These are phyloP conservation scores for Dermolepida albohirtum DNA, from an alignment of 2,888 invertebrate species.

Conservation along the genomic window DNA sequence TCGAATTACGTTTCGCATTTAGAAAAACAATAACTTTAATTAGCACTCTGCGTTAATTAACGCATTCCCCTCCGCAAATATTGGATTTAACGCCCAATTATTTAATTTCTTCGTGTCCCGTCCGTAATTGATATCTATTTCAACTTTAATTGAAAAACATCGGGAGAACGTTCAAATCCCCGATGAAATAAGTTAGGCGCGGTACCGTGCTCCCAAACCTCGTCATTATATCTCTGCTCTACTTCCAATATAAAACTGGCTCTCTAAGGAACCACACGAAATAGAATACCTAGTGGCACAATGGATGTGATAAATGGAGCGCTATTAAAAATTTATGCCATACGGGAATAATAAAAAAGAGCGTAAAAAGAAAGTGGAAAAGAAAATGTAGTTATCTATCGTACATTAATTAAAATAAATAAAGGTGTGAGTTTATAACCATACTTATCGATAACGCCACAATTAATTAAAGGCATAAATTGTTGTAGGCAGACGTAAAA, in stretches of 20 bases:
- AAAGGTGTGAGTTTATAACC: too few relatives aligned
- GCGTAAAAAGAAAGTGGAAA: not conserved
- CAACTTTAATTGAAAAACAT: slow-evolving; percentile 36
- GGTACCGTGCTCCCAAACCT: slow-evolving; percentile 16
- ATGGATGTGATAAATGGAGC: slow-evolving; percentile 37
- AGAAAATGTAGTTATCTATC: too few relatives aligned
- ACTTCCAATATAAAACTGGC: slow-evolving; percentile 32
- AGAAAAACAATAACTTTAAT: slow-evolving; percentile 16
- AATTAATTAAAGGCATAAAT: too few relatives aligned
- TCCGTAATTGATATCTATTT: slow-evolving; percentile 33
- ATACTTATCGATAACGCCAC: too few relatives aligned
- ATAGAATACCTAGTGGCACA: slow-evolving; percentile 28
- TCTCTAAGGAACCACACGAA: slow-evolving; percentile 28
- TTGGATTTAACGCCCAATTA: slow-evolving; percentile 18
- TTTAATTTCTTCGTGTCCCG: slow-evolving; percentile 19
- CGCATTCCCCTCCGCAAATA: slow-evolving; percentile 7
- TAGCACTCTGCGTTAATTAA: not conserved
- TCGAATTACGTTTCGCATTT: not conserved
- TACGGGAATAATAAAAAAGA: slow-evolving; percentile 30
- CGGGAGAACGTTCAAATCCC: slow-evolving; percentile 30
- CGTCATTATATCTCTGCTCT: slow-evolving; percentile 32
- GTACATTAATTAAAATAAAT: too few relatives aligned
- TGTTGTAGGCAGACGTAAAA: too few relatives aligned
- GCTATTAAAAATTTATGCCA: slow-evolving; percentile 36
- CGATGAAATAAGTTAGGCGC: slow-evolving; percentile 29